phyloP scores from a whole-genome alignment of 2,888 invertebrate species.

The Dinocampus coccinellae region DNA sequence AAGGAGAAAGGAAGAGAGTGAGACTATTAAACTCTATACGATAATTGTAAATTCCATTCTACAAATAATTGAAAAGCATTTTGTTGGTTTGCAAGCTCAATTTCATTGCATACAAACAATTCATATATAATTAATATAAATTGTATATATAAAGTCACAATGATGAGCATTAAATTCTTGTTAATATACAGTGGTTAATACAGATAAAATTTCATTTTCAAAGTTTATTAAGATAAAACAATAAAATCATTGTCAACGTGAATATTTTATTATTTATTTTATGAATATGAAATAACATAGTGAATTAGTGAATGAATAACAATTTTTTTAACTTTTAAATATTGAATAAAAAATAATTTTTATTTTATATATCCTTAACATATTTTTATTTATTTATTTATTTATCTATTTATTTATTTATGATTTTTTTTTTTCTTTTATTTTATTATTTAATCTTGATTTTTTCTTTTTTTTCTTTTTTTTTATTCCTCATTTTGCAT shows the following conservation, averaged over 20 bases:
- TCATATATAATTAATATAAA: neutral
- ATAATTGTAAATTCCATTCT: constrained; percentile 17
- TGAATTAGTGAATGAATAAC: no score
- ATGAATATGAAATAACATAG: no score
- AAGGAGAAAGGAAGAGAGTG: neutral
- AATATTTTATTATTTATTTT: no score
- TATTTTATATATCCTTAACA: neutral
- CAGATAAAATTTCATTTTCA: no score
- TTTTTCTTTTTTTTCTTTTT: neutral
- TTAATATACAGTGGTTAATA: no score
- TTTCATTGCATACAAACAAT: neutral
- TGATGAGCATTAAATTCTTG: no score
- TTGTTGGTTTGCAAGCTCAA: constrained; percentile 1
- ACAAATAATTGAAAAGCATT: constrained; percentile 8
- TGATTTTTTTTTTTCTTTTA: neutral
- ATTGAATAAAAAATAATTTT: neutral
- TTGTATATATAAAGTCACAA: neutral
- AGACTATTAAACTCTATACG: neutral
- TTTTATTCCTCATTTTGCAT: neutral
- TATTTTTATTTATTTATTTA: no score
- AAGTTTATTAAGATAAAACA: no score
- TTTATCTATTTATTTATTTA: neutral
- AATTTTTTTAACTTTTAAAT: neutral
- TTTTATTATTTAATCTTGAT: no score
- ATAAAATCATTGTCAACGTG: no score